phyloP scores from a whole-genome alignment of 2,113 vertebrate genomes.

The Mellivora capensis region DNA sequence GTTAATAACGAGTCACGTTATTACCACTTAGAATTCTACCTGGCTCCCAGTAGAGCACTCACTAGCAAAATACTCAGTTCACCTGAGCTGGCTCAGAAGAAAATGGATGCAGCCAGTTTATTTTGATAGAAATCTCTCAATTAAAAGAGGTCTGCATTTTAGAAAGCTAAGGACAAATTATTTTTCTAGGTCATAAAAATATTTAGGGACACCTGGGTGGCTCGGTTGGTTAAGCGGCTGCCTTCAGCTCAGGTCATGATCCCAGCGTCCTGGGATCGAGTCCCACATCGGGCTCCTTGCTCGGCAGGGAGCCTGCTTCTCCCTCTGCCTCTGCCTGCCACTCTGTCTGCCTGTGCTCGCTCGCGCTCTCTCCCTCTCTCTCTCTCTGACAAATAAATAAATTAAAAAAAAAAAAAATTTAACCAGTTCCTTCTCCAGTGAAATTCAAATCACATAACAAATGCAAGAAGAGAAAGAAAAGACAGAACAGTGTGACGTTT shows the following conservation, averaged over 20 bases:
- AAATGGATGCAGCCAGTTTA: neutral
- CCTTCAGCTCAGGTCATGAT: no score
- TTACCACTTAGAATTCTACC: neutral
- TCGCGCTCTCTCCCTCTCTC: no score
- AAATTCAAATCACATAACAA: neutral
- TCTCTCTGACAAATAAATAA: no score
- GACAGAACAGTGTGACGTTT: neutral
- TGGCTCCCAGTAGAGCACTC: neutral
- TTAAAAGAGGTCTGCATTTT: neutral
- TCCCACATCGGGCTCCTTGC: no score
- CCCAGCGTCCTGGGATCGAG: no score
- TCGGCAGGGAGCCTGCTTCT: no score
- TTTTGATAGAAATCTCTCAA: neutral
- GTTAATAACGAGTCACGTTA: neutral
- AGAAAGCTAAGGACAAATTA: neutral
- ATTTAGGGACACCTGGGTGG: no score
- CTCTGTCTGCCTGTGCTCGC: no score
- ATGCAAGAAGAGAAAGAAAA: neutral
- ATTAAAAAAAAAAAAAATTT: constrained; percentile 19
- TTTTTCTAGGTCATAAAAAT: neutral
- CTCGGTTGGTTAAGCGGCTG: no score
- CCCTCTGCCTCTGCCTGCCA: no score
- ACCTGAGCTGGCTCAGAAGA: neutral
- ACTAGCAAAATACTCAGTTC: neutral
- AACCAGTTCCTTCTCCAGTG: neutral